Evolutionary conservation across 2,797 vertebrate genomes (phyloP), one percentile per base, ranked within the genome.

Genomic region (Chromobotia macracanthus): DNA sequence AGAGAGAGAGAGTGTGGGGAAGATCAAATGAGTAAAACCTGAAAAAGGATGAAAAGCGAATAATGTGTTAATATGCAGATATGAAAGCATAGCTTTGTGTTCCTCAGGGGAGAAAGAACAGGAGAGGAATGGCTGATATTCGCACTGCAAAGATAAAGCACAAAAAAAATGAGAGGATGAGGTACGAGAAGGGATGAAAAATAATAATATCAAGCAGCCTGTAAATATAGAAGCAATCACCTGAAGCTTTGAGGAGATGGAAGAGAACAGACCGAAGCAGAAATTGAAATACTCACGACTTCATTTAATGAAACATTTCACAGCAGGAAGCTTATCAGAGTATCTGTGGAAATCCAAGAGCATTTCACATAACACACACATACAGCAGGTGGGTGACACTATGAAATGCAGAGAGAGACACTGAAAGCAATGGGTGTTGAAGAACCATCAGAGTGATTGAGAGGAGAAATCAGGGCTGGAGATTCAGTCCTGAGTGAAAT

Each of bases 371-470:
- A 74, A 25, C 56, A 61, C 46, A 21, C 1, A 28, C 28, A 13
- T 61, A 66, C 10, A 23, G 55, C 0, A 44, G 50, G 41, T 60
- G 77, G 31, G 65, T 18, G 48, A 41, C 35, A 60, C 38, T 51
- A 70, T 21, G 70, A 48, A 7, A 72, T 53, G 64, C 35, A 60
- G 63, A 66, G 67, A 53, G 46, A 65, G 35, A 71, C 76, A 80
- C 44, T n/a, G 38, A 65, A 72, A 46, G n/a, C 12, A 75, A 77
- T 80, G 73, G 72, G 68, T 38, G 64, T 72, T 76, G 68, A 58
- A 84, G 81, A 80, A 75, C 70, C 82, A 85, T 84, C 88, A 84
- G 80, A 81, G 50, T 65, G 73, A 80, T 84, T 41, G 80, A 67
- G 64, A 66, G 68, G 48, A 72, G 48, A 71, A 80, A 60, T 35